Conservation (phyloP, 2,888 invertebrate genomes). For the Celastrina argiolus region DNA sequence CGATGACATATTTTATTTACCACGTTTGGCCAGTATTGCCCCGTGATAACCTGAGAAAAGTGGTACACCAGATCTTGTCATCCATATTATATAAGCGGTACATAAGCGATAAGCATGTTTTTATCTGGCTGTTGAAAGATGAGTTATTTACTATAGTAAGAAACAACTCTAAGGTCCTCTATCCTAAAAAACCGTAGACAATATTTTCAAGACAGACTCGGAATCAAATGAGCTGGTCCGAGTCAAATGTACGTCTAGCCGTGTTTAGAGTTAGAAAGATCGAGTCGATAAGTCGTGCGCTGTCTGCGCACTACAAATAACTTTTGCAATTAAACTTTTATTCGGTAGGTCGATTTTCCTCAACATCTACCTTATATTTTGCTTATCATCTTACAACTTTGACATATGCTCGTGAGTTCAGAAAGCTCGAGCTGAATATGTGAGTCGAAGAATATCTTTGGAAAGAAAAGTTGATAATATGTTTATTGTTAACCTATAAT, state of each 20-base stretch:
- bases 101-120: too few relatives aligned
- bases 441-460: background rate
- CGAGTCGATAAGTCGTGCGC: slow-evolving; percentile 44
- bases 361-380: slow-evolving; percentile 50
- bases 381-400: slow-evolving; percentile 44
- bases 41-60: too few relatives aligned
- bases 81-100: too few relatives aligned
- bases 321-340: slow-evolving; percentile 74
- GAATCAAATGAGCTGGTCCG: slow-evolving; percentile 25
- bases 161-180: too few relatives aligned
- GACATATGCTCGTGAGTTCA: slow-evolving; percentile 20
- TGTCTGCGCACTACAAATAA: slow-evolving; percentile 65
- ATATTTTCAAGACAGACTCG: background rate
- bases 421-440: slow-evolving; percentile 7
- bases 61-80: too few relatives aligned
- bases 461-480: background rate
- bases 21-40: too few relatives aligned
- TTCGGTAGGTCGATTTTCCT: slow-evolving; percentile 59
- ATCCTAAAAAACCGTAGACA: background rate
- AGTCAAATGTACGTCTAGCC: slow-evolving; percentile 30
- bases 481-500: background rate
- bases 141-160: too few relatives aligned
- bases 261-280: slow-evolving; percentile 36
- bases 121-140: too few relatives aligned
- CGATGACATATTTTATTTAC: too few relatives aligned